Base-by-base conservation (phyloP, 2,888 invertebrate genomes). In the Listrodromus nycthemerus region DNA sequence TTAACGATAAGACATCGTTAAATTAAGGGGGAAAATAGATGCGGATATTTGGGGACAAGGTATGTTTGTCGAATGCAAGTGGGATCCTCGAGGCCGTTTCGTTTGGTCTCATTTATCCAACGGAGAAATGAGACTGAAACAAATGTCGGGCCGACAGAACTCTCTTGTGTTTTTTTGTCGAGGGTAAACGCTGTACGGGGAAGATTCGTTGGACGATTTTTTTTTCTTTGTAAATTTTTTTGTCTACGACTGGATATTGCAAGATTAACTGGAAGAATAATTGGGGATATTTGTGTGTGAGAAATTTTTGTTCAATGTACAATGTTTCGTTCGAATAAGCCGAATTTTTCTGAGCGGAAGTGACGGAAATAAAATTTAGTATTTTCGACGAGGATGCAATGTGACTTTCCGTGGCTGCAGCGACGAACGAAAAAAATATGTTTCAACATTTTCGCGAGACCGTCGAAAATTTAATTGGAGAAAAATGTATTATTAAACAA, bases 111-210 rank as follows among this genome's bases (percentile, higher is more conserved):
- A 6, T 33, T 61, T 73, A 27, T 61, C 61, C 61, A 30, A 10
- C 61, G 30, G 13, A 27, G 13, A 48, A 73, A 61, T 73, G 30
- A 27, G 24, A 71, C 55, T 37, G 41, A 58, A 45, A n/a, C 24
- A 58, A 71, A 71, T n/a, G 55, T 13, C 55, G 19, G 21, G 7
- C 37, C 5, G 7, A 37, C 37, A 37, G 37, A 7, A 7, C 37
- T 37, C 7, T 37, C 3, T 37, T 37, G 37, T 37, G 2, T 1
- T 30, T 30, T 30, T 4, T 1, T 4, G 30, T 30, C 4, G 30
- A 30, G 30, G 30, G 30, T 4, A 30, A 7, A 37, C 37, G 37
- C 37, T 5, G 37, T 37, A 37, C 37, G 6, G 1, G 7, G 7
- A 37, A 41, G 2, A 13, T 45, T 45, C 1, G 41, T 45, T 16